Percentiles rank a stretch among this genome's conserved stretches.
Evolutionary conservation across 2,797 vertebrate species (phyloP).

Genomic region (Furcifer pardalis): DNA sequence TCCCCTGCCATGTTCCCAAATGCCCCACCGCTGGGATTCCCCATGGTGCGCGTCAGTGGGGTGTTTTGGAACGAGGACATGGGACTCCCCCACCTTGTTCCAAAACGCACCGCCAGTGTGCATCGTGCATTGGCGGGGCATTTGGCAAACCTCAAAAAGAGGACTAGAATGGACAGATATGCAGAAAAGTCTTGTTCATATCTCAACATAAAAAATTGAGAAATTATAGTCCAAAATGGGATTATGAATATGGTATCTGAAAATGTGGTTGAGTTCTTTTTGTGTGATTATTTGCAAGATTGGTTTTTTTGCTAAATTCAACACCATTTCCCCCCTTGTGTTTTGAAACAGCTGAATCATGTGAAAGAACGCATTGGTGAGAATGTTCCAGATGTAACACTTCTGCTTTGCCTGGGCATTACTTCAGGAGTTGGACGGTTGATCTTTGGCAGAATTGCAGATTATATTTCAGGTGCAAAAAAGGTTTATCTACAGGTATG

Average conservation of each 20-base stretch:
- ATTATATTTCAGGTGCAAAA: conserved; percentile 89
- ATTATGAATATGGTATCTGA: neutral
- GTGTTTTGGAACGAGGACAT: no score
- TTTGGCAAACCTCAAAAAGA: neutral
- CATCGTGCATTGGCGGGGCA: no score
- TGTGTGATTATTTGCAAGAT: neutral
- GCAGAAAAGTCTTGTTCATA: neutral
- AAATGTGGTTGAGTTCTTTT: neutral
- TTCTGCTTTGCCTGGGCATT: conserved; percentile 92
- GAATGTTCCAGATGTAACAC: conserved; percentile 82
- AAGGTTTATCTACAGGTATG: conserved; percentile 95
- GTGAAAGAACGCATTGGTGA: conserved; percentile 84
- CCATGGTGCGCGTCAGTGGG: no score
- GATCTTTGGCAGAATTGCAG: conserved; percentile 89
- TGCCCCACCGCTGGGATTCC: no score
- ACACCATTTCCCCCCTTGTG: conserved; percentile 28
- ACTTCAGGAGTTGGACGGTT: conserved; percentile 91
- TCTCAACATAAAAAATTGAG: neutral
- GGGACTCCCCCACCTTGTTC: no score
- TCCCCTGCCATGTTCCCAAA: no score
- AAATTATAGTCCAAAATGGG: neutral
- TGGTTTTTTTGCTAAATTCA: conserved; percentile 24
- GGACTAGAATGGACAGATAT: neutral
- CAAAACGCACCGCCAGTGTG: no score
- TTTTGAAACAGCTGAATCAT: conserved; percentile 85